Conservation (phyloP, 2,113 vertebrate species). For the Phylloscopus trochiloides region DNA sequence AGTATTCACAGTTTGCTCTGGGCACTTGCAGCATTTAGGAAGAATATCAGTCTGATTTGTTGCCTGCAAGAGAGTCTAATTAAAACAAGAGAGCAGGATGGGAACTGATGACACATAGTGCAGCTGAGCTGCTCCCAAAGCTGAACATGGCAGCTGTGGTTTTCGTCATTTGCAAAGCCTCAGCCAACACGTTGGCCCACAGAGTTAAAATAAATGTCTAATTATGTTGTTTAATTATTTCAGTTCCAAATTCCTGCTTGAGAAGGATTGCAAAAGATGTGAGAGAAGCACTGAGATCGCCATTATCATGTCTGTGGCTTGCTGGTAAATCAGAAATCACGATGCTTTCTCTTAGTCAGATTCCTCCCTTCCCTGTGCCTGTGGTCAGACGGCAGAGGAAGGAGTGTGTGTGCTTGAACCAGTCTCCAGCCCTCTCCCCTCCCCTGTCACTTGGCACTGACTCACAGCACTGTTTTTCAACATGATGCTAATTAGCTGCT, state of each 20-base stretch:
- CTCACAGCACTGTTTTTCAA: constrained; percentile 7
- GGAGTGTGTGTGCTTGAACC: background rate
- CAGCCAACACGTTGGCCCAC: constrained; percentile 55
- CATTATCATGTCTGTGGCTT: background rate
- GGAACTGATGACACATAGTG: constrained; percentile 41
- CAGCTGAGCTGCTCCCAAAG: constrained; percentile 58
- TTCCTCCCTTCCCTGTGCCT: background rate
- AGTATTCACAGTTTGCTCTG: constrained; percentile 29
- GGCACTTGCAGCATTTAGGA: constrained; percentile 41
- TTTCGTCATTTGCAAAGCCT: constrained; percentile 48
- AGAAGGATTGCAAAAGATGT: background rate
- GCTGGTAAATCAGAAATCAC: background rate
- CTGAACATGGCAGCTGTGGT: constrained; percentile 42
- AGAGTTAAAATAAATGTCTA: constrained; percentile 62
- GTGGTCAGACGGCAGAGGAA: background rate
- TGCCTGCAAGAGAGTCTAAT: constrained; percentile 65
- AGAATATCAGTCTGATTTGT: constrained; percentile 64
- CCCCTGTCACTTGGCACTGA: background rate
- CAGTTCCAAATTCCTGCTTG: background rate
- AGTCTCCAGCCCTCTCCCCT: background rate
- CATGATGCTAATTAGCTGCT: background rate
- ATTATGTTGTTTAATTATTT: constrained; percentile 46
- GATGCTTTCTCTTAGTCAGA: background rate
- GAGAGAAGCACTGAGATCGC: background rate
- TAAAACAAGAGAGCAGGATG: constrained; percentile 47